Percentiles rank a stretch among this genome's conserved stretches.
These are phyloP conservation scores for Conomelus anceps DNA, from an alignment of 2,888 invertebrate species.

Conservation along the genomic window DNA sequence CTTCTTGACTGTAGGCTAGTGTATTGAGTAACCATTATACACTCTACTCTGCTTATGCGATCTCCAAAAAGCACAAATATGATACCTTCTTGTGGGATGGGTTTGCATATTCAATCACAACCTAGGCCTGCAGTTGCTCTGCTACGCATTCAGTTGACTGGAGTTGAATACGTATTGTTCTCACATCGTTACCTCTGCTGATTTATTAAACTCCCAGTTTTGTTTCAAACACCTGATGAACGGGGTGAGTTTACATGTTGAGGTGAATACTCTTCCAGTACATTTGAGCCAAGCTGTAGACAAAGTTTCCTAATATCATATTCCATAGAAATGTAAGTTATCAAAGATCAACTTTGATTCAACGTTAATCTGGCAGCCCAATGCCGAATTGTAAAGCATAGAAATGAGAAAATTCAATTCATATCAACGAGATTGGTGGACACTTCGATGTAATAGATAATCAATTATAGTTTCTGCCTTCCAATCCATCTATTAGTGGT, in stretches of 20 bases:
- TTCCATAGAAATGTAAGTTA: neutral
- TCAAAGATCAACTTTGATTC: neutral
- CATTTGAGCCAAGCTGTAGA: neutral
- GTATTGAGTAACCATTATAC: neutral
- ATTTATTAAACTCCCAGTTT: neutral
- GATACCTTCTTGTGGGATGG: neutral
- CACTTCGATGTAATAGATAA: neutral
- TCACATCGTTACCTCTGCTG: neutral
- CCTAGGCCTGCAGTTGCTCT: neutral
- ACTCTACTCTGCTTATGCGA: neutral
- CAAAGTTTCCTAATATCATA: neutral
- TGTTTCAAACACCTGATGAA: neutral
- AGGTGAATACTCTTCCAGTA: neutral
- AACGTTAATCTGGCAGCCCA: neutral
- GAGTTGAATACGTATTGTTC: neutral
- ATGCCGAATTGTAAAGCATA: too few relatives aligned
- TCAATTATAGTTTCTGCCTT: too few relatives aligned
- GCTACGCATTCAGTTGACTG: neutral
- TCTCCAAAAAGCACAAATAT: neutral
- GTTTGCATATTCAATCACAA: neutral
- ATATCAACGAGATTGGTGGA: neutral
- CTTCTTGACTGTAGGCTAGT: neutral
- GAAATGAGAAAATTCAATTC: too few relatives aligned
- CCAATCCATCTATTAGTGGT: too few relatives aligned
- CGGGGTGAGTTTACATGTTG: neutral